Evolutionary conservation across 2,797 vertebrate species (phyloP).

Genomic region (Amblyopsis hoosieri): DNA sequence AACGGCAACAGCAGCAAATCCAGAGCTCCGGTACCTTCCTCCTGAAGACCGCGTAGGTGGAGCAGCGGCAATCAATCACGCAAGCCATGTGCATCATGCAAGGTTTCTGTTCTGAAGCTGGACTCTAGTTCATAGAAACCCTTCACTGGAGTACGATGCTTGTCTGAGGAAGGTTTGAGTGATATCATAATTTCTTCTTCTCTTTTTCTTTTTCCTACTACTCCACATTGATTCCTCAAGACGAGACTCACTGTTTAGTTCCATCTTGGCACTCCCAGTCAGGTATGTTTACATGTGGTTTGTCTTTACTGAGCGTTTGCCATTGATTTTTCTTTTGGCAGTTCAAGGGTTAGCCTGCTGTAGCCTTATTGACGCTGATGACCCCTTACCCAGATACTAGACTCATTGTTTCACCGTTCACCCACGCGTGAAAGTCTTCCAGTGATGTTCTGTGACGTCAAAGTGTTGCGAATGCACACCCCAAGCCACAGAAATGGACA

Average conservation of each 20-base stretch:
- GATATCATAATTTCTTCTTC: not conserved
- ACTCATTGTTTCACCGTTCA: too few relatives aligned
- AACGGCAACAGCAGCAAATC: slow-evolving; percentile 39
- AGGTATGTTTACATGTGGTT: not conserved
- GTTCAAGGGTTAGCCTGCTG: not conserved
- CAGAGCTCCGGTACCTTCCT: slow-evolving; percentile 21
- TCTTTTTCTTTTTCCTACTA: not conserved
- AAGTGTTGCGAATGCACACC: too few relatives aligned
- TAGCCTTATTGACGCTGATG: not conserved
- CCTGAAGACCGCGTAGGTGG: slow-evolving; percentile 3
- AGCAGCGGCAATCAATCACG: slow-evolving; percentile 35
- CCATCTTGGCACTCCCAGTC: not conserved
- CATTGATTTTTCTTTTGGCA: not conserved
- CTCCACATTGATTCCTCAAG: not conserved
- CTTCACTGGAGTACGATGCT: not conserved
- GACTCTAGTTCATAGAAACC: not conserved
- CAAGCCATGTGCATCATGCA: slow-evolving; percentile 5
- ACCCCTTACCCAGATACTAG: not conserved
- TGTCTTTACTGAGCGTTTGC: not conserved
- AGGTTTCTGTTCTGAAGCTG: not conserved
- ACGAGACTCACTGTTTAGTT: not conserved
- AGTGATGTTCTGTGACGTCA: too few relatives aligned
- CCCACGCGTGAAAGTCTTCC: too few relatives aligned
- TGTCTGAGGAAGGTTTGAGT: not conserved
- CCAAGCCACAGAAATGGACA: too few relatives aligned